These are phyloP conservation scores for Petroica traversi DNA, from an alignment of 2,113 vertebrate genomes.

Conservation along the genomic window DNA sequence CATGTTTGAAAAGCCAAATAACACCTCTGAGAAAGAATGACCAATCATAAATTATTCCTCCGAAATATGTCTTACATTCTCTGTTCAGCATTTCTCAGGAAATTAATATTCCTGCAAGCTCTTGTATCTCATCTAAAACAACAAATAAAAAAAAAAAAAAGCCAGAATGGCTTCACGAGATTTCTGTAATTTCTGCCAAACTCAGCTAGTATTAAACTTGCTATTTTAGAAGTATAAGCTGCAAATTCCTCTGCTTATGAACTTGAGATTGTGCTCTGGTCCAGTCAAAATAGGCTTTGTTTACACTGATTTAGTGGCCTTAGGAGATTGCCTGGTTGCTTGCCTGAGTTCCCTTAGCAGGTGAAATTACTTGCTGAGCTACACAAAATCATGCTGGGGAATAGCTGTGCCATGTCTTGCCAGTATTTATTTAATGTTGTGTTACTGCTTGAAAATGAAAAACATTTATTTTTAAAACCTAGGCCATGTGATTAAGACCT, in stretches of 20 bases:
- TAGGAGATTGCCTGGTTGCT: conserved; percentile 17
- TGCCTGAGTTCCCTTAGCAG: conserved; percentile 26
- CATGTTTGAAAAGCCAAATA: not conserved
- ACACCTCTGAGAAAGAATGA: not conserved
- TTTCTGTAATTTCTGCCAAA: not conserved
- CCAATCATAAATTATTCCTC: not conserved
- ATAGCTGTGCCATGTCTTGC: not conserved
- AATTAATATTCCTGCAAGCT: not conserved
- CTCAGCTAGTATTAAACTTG: not conserved
- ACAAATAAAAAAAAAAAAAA: not conserved
- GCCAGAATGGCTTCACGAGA: not conserved
- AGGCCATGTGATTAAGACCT: conserved; percentile 10
- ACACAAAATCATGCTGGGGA: conserved; percentile 19
- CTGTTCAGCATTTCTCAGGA: not conserved
- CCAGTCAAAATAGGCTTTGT: conserved; percentile 23
- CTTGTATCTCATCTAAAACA: not conserved
- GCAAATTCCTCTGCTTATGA: conserved; percentile 5
- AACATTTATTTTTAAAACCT: conserved; percentile 36
- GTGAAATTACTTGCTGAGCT: conserved; percentile 33
- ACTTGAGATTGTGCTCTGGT: not conserved
- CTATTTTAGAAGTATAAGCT: not conserved
- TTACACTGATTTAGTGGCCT: conserved; percentile 28
- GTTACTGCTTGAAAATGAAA: conserved; percentile 22
- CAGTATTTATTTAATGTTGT: conserved; percentile 41
- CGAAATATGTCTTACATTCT: not conserved